Conservation (phyloP, 1,140 invertebrate genomes). For the Bradysia coprophila region DNA sequence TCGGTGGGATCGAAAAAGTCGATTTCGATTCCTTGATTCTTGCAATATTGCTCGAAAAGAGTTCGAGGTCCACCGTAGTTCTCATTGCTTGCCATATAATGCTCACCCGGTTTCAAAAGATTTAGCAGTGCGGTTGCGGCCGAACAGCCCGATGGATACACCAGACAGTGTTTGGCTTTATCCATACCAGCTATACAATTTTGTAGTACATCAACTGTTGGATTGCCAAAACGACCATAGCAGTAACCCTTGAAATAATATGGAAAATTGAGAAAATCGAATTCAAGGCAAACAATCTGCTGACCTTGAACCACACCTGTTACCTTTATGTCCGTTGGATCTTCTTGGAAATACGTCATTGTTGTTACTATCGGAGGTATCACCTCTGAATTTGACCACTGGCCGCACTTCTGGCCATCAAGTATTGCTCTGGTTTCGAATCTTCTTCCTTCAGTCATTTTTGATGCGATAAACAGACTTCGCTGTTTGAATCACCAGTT, state of each 20-base stretch:
- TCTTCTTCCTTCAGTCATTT: neutral
- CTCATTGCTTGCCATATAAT: constrained; percentile 57
- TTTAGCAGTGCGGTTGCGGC: constrained; percentile 39
- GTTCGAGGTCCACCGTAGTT: constrained; percentile 58
- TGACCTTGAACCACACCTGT: too few relatives aligned
- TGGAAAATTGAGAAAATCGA: too few relatives aligned
- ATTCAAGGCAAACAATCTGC: too few relatives aligned
- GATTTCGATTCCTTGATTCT: constrained; percentile 36
- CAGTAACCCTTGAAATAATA: constrained; percentile 39
- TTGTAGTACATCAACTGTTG: constrained; percentile 51
- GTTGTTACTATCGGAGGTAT: constrained; percentile 78
- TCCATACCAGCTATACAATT: constrained; percentile 54
- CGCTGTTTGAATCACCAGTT: too few relatives aligned
- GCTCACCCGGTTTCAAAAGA: constrained; percentile 48
- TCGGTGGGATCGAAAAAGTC: constrained; percentile 55
- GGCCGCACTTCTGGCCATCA: constrained; percentile 67
- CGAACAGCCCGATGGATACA: constrained; percentile 55
- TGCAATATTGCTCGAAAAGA: constrained; percentile 25
- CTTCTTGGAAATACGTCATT: constrained; percentile 86
- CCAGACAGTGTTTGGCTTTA: constrained; percentile 42
- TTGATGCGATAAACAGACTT: too few relatives aligned
- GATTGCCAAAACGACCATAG: constrained; percentile 62
- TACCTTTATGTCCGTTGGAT: constrained; percentile 42
- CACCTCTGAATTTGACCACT: constrained; percentile 55
- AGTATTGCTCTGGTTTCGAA: constrained; percentile 68